Conservation (phyloP, 2,888 invertebrate genomes). For the Orthosia gracilis region DNA sequence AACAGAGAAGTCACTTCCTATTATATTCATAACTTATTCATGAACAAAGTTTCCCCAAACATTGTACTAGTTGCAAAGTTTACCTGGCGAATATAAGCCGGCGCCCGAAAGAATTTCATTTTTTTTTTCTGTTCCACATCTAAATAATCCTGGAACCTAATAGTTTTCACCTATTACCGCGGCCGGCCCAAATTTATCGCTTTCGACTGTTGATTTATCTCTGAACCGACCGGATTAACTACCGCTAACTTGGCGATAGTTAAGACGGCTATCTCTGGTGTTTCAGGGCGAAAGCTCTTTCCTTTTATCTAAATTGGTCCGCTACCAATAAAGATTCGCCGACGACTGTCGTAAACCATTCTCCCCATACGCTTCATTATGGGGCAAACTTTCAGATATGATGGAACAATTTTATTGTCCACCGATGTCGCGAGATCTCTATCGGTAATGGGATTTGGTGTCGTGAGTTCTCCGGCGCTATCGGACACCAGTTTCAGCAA, state of each 20-base stretch:
- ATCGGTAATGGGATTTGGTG: slow-evolving; percentile 89
- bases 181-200: slow-evolving; percentile 88
- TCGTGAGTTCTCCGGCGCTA: slow-evolving; percentile 65
- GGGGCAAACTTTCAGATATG: slow-evolving; percentile 91
- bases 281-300: slow-evolving; percentile 90
- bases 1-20: slow-evolving; percentile 10
- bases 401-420: slow-evolving; percentile 91
- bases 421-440: slow-evolving; percentile 90
- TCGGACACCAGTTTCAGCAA: slow-evolving; percentile 71
- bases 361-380: slow-evolving; percentile 91
- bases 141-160: slow-evolving; percentile 87
- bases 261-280: slow-evolving; percentile 91
- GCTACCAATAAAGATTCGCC: slow-evolving; percentile 91
- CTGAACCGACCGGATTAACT: slow-evolving; percentile 88
- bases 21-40: slow-evolving; percentile 43
- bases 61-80: slow-evolving; percentile 33
- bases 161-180: slow-evolving; percentile 91
- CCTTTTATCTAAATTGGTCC: slow-evolving; percentile 91
- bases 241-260: slow-evolving; percentile 91
- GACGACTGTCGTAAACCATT: slow-evolving; percentile 91
- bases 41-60: slow-evolving; percentile 20
- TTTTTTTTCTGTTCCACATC: slow-evolving; percentile 82
- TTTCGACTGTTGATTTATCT: slow-evolving; percentile 90
- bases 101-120: slow-evolving; percentile 74
- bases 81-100: slow-evolving; percentile 52